A percentile compares a stretch with the other conserved stretches of the same genome.
Conservation (phyloP, 37 sponge, comb jelly and placozoan species). For the Oscarella lobularis region DNA sequence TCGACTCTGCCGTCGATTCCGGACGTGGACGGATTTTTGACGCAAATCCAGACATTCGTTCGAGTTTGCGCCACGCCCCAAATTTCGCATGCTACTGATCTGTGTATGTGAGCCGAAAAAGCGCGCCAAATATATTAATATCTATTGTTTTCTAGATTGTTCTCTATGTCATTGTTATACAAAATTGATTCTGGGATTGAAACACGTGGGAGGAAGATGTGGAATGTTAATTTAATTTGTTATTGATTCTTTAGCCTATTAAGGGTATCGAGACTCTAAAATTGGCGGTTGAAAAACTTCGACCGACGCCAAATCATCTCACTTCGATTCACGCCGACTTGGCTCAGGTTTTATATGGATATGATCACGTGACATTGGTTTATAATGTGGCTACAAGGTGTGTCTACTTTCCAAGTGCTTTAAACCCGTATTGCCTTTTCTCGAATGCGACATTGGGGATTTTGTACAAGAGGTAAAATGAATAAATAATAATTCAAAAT, state of each 20-base stretch:
- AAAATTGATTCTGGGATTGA: neutral
- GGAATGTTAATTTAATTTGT: constrained; percentile 5
- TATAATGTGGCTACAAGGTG: no score
- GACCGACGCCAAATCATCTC: constrained; percentile 19
- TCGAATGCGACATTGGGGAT: constrained; percentile 40
- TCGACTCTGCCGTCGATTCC: neutral
- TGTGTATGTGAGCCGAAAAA: neutral
- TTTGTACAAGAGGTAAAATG: constrained; percentile 53
- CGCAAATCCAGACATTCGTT: neutral
- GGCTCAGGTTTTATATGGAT: no score
- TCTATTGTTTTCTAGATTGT: neutral
- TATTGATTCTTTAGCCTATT: neutral
- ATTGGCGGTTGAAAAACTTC: constrained; percentile 38
- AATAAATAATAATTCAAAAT: no score
- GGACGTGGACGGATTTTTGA: neutral
- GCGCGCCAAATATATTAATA: no score
- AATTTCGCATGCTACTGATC: neutral
- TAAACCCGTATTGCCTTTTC: constrained; percentile 61
- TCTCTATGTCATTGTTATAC: neutral
- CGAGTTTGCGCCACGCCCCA: neutral
- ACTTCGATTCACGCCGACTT: constrained; percentile 76
- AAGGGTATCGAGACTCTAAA: constrained; percentile 9
- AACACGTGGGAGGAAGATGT: constrained; percentile 85
- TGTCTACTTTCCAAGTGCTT: constrained; percentile 72
- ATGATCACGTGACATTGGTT: no score